Evolutionary conservation across 2,797 vertebrate genomes (phyloP), one percentile per base, ranked within the genome.

Genomic region (Oreonectes daqikongensis): DNA sequence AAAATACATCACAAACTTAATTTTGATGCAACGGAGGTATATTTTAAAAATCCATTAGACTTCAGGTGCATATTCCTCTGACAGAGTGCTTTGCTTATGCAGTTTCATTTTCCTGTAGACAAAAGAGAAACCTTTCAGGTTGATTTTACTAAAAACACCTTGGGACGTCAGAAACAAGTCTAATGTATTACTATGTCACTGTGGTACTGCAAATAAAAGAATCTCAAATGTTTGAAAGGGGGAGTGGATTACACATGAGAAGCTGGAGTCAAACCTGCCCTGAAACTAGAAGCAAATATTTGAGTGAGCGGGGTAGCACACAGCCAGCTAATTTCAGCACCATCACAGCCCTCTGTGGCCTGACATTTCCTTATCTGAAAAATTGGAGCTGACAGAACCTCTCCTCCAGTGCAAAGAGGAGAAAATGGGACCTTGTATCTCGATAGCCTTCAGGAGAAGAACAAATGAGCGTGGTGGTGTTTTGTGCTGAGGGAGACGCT

Each of bases 281-380:
- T 28, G 64, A 63, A 79, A 65, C 42, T 69, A 38, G 60, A 71
- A 68, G 69, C 28, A 74, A 70, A 69, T 53, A 50, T 79, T 79
- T 67, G 61, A 28, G 48, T 67, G 55, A 79, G 71, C 14, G 1
- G 52, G 71, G 57, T 48, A 68, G 64, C 55, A 63, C 50, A 52
- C 55, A 28, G 40, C 11, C 53, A 38, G 70, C 78, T 63, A 73
- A 61, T 44, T 82, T 82, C 70, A 79, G 64, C 52, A 46, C 18
- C 69, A 67, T 67, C 46, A 10, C 22, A 15, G 72, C 67, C 72
- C 79, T 74, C 28, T 2, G 35, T 81, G 72, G 70, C 70, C 61
- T 69, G 79, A 84, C 79, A 79, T 78, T 80, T 76, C 59, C 69
- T 68, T 75, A 48, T 81, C 75, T 71, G 52, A 68, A 72, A 72